Conservation (phyloP, 2,888 invertebrate genomes). For the Cryptus viduatorius region DNA sequence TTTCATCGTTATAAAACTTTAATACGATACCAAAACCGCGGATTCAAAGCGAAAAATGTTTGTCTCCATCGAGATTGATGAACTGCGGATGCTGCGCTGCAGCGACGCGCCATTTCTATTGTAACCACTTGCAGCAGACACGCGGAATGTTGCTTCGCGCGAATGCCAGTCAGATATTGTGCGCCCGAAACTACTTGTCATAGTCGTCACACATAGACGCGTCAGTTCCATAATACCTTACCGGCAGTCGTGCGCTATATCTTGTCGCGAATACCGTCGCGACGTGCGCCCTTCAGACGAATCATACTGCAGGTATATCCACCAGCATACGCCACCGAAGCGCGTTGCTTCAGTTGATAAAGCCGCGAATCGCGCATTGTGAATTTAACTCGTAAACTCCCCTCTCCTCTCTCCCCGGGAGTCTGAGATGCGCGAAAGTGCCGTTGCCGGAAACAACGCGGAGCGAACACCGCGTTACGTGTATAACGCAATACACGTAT, state of each 20-base stretch:
- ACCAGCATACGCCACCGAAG: background rate
- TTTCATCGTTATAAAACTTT: too few relatives aligned
- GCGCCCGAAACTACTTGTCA: too few relatives aligned
- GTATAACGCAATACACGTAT: conserved; percentile 24
- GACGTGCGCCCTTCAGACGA: background rate
- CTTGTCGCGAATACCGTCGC: background rate
- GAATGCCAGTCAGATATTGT: too few relatives aligned
- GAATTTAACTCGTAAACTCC: conserved; percentile 48
- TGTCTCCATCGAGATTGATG: too few relatives aligned
- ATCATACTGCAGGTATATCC: background rate
- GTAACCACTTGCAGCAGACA: too few relatives aligned
- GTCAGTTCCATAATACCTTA: too few relatives aligned
- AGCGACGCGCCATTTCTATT: too few relatives aligned
- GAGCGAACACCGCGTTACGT: background rate
- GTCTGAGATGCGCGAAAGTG: conserved; percentile 7
- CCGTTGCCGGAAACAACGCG: conserved; percentile 7
- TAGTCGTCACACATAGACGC: too few relatives aligned
- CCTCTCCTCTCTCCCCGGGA: background rate
- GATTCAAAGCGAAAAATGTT: too few relatives aligned
- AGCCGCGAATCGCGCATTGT: conserved; percentile 11
- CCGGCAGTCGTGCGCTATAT: background rate
- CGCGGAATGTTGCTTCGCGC: too few relatives aligned
- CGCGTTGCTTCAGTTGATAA: background rate
- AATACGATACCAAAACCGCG: too few relatives aligned
- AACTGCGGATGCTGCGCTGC: too few relatives aligned